Percentiles rank a stretch among this genome's conserved stretches.
phyloP scores from a whole-genome alignment of 2,113 vertebrate genomes.

The Chauna torquata region DNA sequence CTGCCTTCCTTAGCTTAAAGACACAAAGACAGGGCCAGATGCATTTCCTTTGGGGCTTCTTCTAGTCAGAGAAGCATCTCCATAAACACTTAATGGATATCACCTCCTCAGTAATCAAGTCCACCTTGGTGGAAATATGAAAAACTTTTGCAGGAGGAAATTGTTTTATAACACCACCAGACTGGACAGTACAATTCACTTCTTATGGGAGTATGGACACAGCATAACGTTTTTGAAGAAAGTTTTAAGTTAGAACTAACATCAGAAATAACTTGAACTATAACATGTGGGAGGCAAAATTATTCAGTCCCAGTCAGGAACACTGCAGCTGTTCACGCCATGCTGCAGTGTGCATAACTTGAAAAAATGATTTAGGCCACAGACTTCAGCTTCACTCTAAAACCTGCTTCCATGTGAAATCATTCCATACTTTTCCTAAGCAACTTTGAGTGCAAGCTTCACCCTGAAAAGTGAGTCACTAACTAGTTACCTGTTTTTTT shows the following conservation, averaged over 20 bases:
- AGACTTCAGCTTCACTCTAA: neutral
- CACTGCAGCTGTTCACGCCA: neutral
- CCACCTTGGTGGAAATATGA: neutral
- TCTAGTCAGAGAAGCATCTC: neutral
- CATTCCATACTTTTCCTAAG: neutral
- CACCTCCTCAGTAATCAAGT: neutral
- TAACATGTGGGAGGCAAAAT: neutral
- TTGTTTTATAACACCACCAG: neutral
- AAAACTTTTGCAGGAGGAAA: neutral
- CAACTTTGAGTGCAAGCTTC: neutral
- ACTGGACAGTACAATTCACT: neutral
- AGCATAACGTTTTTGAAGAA: neutral
- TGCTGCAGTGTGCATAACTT: neutral
- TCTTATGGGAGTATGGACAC: neutral
- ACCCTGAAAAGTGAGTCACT: neutral
- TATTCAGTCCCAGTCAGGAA: neutral
- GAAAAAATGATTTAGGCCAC: neutral
- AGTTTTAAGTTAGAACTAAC: neutral
- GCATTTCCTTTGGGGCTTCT: neutral
- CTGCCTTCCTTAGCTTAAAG: neutral
- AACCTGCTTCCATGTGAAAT: neutral
- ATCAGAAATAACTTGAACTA: neutral
- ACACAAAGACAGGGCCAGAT: neutral
- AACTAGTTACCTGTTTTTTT: neutral
- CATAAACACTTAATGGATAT: neutral